phyloP scores from a whole-genome alignment of 2,888 invertebrate genomes.

The Xylocampa areola region DNA sequence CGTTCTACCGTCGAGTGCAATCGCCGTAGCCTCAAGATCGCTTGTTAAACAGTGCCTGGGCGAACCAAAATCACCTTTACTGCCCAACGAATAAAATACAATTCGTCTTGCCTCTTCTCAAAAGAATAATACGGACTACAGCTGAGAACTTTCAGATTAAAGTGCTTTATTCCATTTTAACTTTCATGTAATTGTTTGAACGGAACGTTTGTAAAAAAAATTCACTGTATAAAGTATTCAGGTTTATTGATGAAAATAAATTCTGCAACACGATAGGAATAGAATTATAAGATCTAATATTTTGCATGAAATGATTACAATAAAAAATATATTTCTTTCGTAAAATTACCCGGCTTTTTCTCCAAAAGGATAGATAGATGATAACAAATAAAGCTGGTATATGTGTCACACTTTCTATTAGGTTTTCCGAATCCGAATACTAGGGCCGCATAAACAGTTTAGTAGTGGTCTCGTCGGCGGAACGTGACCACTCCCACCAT shows the following conservation, averaged over 20 bases:
- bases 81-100: conserved; percentile 23
- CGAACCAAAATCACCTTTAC: conserved; percentile 55
- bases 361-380: too few species aligned
- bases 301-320: too few species aligned
- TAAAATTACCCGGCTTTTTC: too few species aligned
- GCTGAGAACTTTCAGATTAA: conserved; percentile 67
- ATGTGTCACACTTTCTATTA: background rate
- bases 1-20: conserved; percentile 60
- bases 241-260: conserved; percentile 8
- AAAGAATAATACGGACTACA: conserved; percentile 62
- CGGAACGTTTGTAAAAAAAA: conserved; percentile 34
- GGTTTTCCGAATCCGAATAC: conserved; percentile 17
- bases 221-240: conserved; percentile 3
- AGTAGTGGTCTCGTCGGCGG: conserved; percentile 18
- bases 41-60: conserved; percentile 62
- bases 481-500: conserved; percentile 43
- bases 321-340: too few species aligned
- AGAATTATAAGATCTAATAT: too few species aligned
- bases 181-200: conserved; percentile 65
- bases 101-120: conserved; percentile 20
- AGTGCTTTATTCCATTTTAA: conserved; percentile 70
- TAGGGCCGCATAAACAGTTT: conserved; percentile 39
- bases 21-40: conserved; percentile 64
- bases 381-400: too few species aligned
- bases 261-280: background rate